Conservation (phyloP, 2,888 invertebrate genomes). For the Rugalucina vietnamica region DNA sequence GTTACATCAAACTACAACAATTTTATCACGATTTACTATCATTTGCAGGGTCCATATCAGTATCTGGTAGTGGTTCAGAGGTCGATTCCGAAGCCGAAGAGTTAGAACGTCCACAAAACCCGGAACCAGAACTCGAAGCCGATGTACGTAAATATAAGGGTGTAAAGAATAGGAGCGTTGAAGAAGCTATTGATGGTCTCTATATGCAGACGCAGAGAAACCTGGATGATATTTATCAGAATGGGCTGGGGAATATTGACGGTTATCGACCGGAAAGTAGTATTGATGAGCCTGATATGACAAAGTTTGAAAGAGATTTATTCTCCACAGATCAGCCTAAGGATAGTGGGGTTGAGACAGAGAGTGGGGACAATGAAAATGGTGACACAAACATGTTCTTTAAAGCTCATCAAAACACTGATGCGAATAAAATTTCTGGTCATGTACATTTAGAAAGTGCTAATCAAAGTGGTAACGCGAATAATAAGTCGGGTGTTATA, state of each 20-base stretch:
- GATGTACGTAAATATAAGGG: not conserved
- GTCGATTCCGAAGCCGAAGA: conserved; percentile 2
- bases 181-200: conserved; percentile 56
- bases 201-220: conserved; percentile 53
- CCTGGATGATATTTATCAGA: conserved; percentile 53
- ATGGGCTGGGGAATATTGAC: conserved; percentile 51
- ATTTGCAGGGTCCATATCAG: conserved; percentile 57
- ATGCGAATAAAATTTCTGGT: not conserved
- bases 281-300: not conserved
- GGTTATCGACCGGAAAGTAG: not conserved
- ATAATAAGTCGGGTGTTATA: not conserved
- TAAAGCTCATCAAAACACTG: not conserved
- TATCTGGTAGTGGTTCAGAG: conserved; percentile 43
- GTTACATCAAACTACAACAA: too few relatives aligned
- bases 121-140: conserved; percentile 23
- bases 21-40: too few relatives aligned
- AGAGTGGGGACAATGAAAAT: not conserved
- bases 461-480: not conserved
- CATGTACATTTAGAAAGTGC: not conserved
- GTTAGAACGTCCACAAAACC: conserved; percentile 46
- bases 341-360: not conserved
- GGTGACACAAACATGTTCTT: not conserved
- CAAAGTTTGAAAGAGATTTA: not conserved
- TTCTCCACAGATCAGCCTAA: not conserved
- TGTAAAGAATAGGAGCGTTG: conserved; percentile 42